Percentiles rank a stretch among this genome's conserved stretches.
These are phyloP conservation scores for Catostylus mosaicus DNA, from an alignment of 30 jellyfish, hydroid and myxozoan species.

Conservation along the genomic window DNA sequence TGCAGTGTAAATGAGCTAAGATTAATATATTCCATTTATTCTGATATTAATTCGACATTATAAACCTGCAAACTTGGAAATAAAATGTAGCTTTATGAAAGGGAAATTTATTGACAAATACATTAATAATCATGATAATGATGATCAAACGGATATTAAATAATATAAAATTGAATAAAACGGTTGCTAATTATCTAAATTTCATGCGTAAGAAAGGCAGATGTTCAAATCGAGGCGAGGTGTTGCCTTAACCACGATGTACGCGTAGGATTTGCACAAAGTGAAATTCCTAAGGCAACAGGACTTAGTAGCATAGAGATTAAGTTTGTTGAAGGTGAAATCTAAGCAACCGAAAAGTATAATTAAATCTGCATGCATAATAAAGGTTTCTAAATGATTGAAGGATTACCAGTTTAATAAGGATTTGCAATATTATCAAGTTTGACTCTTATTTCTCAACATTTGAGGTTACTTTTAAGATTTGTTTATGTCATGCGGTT, in stretches of 20 bases:
- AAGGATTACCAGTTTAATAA: constrained; percentile 13
- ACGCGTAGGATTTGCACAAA: background rate
- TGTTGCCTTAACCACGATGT: background rate
- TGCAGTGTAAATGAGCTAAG: no score
- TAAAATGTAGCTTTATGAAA: no score
- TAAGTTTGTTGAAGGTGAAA: background rate
- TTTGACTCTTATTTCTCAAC: constrained; percentile 1
- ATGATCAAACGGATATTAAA: no score
- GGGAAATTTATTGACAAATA: no score
- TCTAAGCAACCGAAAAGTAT: constrained; percentile 30
- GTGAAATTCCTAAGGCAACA: constrained; percentile 21
- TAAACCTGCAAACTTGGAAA: no score
- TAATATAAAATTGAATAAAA: no score
- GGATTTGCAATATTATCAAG: constrained; percentile 35
- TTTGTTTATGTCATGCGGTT: constrained; percentile 27
- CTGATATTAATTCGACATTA: no score
- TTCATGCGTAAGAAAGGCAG: constrained; percentile 1
- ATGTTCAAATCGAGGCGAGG: background rate
- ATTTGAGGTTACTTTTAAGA: constrained; percentile 2
- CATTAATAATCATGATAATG: no score
- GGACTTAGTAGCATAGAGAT: background rate
- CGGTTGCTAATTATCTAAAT: no score
- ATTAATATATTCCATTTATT: no score
- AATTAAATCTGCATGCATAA: constrained; percentile 4
- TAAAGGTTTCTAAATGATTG: constrained; percentile 5